Conservation (phyloP, 2,797 vertebrate genomes). For the Fistularia commersonii region DNA sequence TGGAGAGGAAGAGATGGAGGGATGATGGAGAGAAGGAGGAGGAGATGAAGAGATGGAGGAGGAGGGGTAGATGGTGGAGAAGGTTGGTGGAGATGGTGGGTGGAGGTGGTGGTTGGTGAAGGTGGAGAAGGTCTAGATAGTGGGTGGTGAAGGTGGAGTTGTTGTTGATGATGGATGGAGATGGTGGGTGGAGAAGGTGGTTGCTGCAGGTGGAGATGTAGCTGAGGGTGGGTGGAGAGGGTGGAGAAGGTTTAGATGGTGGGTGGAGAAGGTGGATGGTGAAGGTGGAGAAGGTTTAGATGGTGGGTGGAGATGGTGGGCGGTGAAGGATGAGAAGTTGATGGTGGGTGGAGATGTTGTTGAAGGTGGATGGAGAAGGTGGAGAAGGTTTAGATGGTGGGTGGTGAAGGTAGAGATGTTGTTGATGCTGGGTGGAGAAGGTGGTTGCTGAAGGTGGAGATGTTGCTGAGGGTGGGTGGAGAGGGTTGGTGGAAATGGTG, state of each 20-base stretch:
- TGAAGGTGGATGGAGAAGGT: background rate
- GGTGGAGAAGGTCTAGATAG: background rate
- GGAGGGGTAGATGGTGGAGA: background rate
- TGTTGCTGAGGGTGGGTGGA: background rate
- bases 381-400: background rate
- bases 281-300: background rate
- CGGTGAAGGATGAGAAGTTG: background rate
- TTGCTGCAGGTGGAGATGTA: too few species aligned
- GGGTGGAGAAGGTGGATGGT: background rate
- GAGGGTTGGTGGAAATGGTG: background rate
- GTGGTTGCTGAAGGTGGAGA: too few species aligned
- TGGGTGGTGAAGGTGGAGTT: background rate
- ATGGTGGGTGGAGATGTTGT: background rate
- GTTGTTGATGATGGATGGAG: background rate
- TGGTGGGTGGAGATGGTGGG: background rate
- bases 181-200: too few species aligned
- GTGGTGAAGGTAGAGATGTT: background rate
- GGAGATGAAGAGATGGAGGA: background rate
- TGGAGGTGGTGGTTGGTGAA: background rate
- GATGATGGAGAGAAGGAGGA: conserved; percentile 1
- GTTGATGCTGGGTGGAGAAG: background rate
- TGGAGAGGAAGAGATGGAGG: conserved; percentile 8
- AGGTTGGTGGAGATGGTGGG: background rate
- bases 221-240: background rate
- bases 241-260: background rate